A percentile compares a stretch with the other conserved stretches of the same genome.
phyloP scores from a whole-genome alignment of 2,888 invertebrate genomes.

The Troides oblongomaculatus region DNA sequence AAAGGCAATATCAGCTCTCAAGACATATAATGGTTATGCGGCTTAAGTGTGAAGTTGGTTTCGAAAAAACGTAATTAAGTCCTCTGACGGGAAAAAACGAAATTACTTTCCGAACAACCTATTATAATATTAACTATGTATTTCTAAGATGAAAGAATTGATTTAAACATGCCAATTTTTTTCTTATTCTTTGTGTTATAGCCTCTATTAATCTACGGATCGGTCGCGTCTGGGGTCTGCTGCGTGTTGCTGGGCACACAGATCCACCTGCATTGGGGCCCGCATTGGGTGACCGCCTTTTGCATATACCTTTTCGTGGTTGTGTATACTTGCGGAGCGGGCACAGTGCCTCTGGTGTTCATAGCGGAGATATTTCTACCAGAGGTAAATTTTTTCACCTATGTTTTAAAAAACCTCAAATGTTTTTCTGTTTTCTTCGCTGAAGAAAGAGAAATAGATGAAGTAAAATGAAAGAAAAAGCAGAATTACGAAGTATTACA shows the following conservation, averaged over 20 bases:
- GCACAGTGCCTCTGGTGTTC: constrained; percentile 53
- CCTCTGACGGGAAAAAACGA: no score
- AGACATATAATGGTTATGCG: no score
- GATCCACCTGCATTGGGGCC: constrained; percentile 55
- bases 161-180: no score
- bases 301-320: constrained; percentile 48
- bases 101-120: no score
- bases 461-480: no score
- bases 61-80: no score
- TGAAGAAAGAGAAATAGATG: no score
- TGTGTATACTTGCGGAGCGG: constrained; percentile 49
- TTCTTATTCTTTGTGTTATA: constrained; percentile 35
- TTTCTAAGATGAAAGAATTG: no score
- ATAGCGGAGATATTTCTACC: constrained; percentile 56
- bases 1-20: no score
- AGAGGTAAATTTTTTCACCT: constrained; percentile 43
- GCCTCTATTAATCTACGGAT: constrained; percentile 52
- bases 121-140: no score
- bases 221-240: constrained; percentile 42
- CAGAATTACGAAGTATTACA: no score
- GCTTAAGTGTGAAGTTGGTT: no score
- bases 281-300: constrained; percentile 48
- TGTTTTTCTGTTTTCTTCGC: not conserved
- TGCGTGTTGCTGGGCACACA: constrained; percentile 52
- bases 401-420: not conserved